Base-by-base conservation (phyloP, 1,140 invertebrate species). In the Gonatopus flavifemur region DNA sequence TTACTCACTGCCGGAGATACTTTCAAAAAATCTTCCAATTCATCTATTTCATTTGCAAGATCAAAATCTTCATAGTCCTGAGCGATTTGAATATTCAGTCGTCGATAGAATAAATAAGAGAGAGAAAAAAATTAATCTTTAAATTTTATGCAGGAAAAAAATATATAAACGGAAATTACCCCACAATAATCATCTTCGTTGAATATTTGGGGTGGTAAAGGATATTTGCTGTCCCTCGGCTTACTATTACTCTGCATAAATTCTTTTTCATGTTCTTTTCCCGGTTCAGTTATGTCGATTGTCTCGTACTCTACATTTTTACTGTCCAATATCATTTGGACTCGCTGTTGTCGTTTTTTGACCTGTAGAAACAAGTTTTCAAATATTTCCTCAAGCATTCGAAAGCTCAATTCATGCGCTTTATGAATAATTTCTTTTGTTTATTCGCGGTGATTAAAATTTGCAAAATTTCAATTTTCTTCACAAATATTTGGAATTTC, bases 31-130 rank as follows among this genome's bases (percentile, higher is more conserved):
- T 88, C 85, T 76, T 95, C 90, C 65, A 96, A 78, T 62, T 87
- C 87, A 71, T 96, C 91, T 58, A 89, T 85, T 84, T 97, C 94
- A 81, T 94, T 91, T 30, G 93, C 89, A 69, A 91, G 78, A 74
- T 94, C 90, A 80, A 96, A 96, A 57, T 88, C 88, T 73, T 95
- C 91, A 80, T 94, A 96, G 76, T 96, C 93, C 92, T 95, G 74
- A n/a, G n/a, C n/a, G n/a, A n/a, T n/a, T n/a, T n/a, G n/a, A n/a
- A n/a, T n/a, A n/a, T n/a, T n/a, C n/a, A n/a, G n/a, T n/a, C n/a
- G n/a, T n/a, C n/a, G n/a, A n/a, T 33, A 50, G 45, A 30, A 56
- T 12, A 32, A 1, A 32, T 32, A 15, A 32, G 3, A 32, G n/a
- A 36, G 16, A 20, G 12, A 36, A 36, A 36, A 7, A 18, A 37